A percentile compares a stretch with the other conserved stretches of the same genome.
These are phyloP conservation scores for Stenchaetothrips biformis DNA, from an alignment of 2,888 invertebrate genomes.

Conservation along the genomic window DNA sequence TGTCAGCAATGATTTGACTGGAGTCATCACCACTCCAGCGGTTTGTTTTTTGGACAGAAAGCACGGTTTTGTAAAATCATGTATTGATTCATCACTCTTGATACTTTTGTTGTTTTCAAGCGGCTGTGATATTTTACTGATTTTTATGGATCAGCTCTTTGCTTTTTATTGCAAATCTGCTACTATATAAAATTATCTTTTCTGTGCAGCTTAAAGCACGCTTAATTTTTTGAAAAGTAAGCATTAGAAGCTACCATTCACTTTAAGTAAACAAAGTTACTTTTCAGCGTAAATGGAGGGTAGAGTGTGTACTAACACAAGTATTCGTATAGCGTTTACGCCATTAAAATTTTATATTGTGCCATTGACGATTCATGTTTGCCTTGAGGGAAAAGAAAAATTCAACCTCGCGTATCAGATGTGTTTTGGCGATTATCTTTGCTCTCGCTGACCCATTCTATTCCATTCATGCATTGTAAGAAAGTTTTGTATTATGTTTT, in stretches of 20 bases:
- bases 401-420: neutral
- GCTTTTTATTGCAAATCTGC: slow-evolving; percentile 7
- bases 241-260: neutral
- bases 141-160: slow-evolving; percentile 13
- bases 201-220: slow-evolving; percentile 13
- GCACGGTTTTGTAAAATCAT: neutral
- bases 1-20: neutral
- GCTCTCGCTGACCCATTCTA: slow-evolving; percentile 12
- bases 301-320: neutral
- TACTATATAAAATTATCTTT: slow-evolving; percentile 3
- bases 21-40: neutral
- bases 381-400: neutral
- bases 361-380: slow-evolving; percentile 1
- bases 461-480: neutral
- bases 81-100: neutral
- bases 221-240: neutral
- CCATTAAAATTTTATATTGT: neutral
- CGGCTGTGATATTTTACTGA: slow-evolving; percentile 22
- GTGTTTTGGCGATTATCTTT: neutral
- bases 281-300: neutral
- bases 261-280: neutral
- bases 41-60: neutral
- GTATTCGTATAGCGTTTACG: neutral
- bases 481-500: neutral
- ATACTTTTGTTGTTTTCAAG: slow-evolving; percentile 21